These are phyloP conservation scores for Heliconius congener DNA, from an alignment of 1,140 invertebrate genomes.

Conservation along the genomic window DNA sequence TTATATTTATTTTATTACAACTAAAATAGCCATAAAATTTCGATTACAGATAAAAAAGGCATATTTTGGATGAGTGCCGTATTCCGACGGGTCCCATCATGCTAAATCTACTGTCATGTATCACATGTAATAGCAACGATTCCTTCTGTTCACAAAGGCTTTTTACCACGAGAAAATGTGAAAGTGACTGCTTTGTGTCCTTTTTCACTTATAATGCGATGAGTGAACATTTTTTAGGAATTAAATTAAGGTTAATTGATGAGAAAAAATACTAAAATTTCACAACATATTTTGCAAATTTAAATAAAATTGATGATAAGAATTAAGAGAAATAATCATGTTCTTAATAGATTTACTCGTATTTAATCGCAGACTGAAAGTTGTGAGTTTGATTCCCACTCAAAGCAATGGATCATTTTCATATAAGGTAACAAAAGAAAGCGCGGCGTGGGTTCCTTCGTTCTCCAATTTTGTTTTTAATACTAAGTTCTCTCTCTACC, in stretches of 20 bases:
- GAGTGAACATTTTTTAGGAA: neutral
- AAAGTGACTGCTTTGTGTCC: neutral
- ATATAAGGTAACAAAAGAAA: too few species aligned
- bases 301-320: neutral
- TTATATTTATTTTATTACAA: constrained; percentile 14
- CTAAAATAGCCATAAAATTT: neutral
- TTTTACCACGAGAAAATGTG: neutral
- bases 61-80: constrained; percentile 4
- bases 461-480: too few species aligned
- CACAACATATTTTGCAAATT: neutral
- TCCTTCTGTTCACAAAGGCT: constrained; percentile 1
- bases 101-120: neutral
- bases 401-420: too few species aligned
- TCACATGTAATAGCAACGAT: constrained; percentile 14
- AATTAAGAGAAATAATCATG: neutral
- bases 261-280: too few species aligned
- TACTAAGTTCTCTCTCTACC: too few species aligned
- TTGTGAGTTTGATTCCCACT: too few species aligned
- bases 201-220: neutral
- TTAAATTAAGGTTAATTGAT: neutral
- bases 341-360: too few species aligned
- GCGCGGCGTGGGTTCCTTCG: neutral
- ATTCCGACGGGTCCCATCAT: constrained; percentile 14
- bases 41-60: constrained; percentile 11
- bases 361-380: too few species aligned